phyloP scores from a whole-genome alignment of 2,113 vertebrate species.

The Planiliza haematocheilus region DNA sequence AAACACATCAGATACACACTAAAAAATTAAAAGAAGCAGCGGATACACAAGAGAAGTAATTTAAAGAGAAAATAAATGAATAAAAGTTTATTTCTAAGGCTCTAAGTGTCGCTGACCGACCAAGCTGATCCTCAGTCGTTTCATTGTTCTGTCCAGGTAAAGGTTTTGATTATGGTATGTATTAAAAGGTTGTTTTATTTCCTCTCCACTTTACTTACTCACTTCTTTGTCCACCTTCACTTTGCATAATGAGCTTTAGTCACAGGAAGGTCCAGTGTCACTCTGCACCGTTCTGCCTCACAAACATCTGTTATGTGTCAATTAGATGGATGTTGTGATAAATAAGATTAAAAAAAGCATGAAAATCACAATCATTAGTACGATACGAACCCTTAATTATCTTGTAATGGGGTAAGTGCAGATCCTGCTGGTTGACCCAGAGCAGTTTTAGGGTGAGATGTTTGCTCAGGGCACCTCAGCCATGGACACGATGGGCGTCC shows the following conservation, averaged over 20 bases:
- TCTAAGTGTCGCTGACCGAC: neutral
- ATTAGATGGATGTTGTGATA: too few species aligned
- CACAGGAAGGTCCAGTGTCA: neutral
- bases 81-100: neutral
- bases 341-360: too few species aligned
- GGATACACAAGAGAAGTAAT: too few species aligned
- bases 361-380: too few species aligned
- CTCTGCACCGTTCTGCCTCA: neutral
- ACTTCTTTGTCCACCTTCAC: conserved; percentile 20
- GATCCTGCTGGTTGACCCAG: too few species aligned
- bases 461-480: too few species aligned
- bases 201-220: neutral
- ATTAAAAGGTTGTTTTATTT: conserved; percentile 17
- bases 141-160: conserved; percentile 62
- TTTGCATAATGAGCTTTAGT: conserved; percentile 3
- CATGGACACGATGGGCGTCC: too few species aligned
- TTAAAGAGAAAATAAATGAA: neutral
- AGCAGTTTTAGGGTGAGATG: too few species aligned
- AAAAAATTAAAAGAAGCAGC: neutral
- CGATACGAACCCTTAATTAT: too few species aligned
- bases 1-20: neutral
- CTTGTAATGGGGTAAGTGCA: too few species aligned
- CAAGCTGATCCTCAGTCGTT: conserved; percentile 7
- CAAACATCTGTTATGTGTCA: neutral
- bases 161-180: conserved; percentile 79